Conservation (phyloP, 1,140 invertebrate species). For the Neotoxoptera formosana region DNA sequence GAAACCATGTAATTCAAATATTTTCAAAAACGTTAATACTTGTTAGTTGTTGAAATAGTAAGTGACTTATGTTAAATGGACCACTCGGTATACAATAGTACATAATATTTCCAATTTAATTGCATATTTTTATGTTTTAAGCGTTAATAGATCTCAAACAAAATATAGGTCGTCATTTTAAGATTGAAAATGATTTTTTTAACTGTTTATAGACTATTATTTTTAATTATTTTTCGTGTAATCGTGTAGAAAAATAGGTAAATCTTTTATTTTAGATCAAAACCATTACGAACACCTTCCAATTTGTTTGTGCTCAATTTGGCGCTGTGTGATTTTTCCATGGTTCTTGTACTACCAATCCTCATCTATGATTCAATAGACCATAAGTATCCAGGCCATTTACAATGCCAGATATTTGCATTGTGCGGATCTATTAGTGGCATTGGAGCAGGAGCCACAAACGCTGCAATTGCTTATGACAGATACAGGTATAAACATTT, state of each 20-base stretch:
- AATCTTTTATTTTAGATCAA: constrained; percentile 70
- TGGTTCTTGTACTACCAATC: constrained; percentile 86
- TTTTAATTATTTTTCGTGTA: not conserved
- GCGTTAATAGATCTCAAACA: too few species aligned
- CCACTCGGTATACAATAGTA: too few species aligned
- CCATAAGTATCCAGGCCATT: constrained; percentile 76
- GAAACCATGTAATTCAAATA: too few species aligned
- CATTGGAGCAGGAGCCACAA: constrained; percentile 81
- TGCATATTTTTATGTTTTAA: too few species aligned
- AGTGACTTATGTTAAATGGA: too few species aligned
- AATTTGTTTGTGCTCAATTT: constrained; percentile 90
- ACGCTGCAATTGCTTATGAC: constrained; percentile 79
- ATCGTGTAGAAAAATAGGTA: not conserved
- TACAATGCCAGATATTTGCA: constrained; percentile 79
- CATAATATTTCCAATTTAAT: too few species aligned
- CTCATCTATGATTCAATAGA: constrained; percentile 88
- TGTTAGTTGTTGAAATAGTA: too few species aligned
- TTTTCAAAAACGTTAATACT: too few species aligned
- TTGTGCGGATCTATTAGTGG: constrained; percentile 80
- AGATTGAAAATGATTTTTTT: too few species aligned
- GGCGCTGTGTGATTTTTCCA: constrained; percentile 85
- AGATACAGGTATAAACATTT: constrained; percentile 68
- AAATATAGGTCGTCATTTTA: too few species aligned
- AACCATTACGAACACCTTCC: constrained; percentile 83
- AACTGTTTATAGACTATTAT: not conserved